A percentile compares a stretch with the other conserved stretches of the same genome.
Conservation (phyloP, 2,797 vertebrate genomes). For the Tokudaia muenninki region DNA sequence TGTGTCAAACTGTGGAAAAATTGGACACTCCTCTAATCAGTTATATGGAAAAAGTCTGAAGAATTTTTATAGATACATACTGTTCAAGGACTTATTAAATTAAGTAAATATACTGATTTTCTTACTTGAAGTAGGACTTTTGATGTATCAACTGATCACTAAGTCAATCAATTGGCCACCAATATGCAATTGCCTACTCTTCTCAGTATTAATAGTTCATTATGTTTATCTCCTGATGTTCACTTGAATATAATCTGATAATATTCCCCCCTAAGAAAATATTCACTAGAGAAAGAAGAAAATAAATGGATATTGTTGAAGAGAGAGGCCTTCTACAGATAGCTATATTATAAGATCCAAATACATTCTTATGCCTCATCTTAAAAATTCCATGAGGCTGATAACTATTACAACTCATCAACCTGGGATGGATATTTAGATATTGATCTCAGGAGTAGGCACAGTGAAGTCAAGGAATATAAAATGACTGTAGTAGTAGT, state of each 20-base stretch:
- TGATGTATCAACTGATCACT: background rate
- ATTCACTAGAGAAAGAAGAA: background rate
- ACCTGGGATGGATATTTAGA: background rate
- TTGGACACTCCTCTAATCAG: background rate
- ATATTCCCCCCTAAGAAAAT: background rate
- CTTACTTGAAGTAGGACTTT: background rate
- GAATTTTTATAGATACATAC: background rate
- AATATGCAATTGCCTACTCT: background rate
- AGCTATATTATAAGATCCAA: background rate
- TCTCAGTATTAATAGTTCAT: background rate
- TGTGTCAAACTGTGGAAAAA: background rate
- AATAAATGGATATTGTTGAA: background rate
- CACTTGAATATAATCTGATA: background rate
- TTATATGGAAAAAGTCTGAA: background rate
- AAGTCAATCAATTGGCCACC: background rate
- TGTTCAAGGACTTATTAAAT: background rate
- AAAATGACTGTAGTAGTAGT: background rate
- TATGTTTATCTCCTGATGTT: background rate
- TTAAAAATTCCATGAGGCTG: background rate
- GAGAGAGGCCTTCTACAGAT: background rate
- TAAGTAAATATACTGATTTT: background rate
- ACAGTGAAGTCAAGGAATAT: background rate
- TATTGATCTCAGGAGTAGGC: background rate
- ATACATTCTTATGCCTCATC: background rate
- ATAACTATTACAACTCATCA: background rate